A percentile compares a stretch with the other conserved stretches of the same genome.
These are phyloP conservation scores for Endotricha flammealis DNA, from an alignment of 2,888 invertebrate genomes.

Conservation along the genomic window DNA sequence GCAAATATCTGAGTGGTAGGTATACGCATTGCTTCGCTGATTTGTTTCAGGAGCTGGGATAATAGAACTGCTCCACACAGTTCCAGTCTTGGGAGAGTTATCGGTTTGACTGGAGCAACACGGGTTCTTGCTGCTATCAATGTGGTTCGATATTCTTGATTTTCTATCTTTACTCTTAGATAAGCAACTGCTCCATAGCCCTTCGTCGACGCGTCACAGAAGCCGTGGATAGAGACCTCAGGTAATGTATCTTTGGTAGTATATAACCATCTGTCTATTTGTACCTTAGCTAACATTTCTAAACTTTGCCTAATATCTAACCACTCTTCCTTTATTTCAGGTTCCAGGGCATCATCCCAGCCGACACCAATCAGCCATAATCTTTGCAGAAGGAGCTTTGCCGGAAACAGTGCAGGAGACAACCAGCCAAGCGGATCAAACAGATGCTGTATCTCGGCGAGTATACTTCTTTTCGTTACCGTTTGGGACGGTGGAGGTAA, in stretches of 20 bases:
- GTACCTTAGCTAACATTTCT: neutral
- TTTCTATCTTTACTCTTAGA: neutral
- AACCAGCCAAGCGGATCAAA: conserved; percentile 24
- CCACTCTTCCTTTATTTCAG: conserved; percentile 7
- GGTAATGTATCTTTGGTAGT: neutral
- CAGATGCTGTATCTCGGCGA: conserved; percentile 19
- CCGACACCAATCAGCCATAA: conserved; percentile 17
- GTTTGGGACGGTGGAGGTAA: conserved; percentile 8
- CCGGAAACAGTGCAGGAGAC: conserved; percentile 16
- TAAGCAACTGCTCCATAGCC: conserved; percentile 14
- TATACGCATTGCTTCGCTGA: conserved; percentile 13
- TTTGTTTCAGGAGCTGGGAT: conserved; percentile 13
- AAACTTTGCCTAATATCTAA: conserved; percentile 4
- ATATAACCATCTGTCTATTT: conserved; percentile 1
- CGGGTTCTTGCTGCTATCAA: conserved; percentile 4
- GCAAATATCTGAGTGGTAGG: conserved; percentile 9
- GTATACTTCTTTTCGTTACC: conserved; percentile 25
- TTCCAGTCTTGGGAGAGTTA: conserved; percentile 1
- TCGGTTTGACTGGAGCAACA: conserved; percentile 1
- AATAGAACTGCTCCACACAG: too few species aligned
- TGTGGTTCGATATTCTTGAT: neutral
- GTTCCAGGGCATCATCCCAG: conserved; percentile 8
- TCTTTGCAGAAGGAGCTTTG: conserved; percentile 25
- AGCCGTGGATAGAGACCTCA: conserved; percentile 10
- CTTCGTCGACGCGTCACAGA: conserved; percentile 13